Conservation (phyloP, 1,140 invertebrate species). For the Hetaerina americana region DNA sequence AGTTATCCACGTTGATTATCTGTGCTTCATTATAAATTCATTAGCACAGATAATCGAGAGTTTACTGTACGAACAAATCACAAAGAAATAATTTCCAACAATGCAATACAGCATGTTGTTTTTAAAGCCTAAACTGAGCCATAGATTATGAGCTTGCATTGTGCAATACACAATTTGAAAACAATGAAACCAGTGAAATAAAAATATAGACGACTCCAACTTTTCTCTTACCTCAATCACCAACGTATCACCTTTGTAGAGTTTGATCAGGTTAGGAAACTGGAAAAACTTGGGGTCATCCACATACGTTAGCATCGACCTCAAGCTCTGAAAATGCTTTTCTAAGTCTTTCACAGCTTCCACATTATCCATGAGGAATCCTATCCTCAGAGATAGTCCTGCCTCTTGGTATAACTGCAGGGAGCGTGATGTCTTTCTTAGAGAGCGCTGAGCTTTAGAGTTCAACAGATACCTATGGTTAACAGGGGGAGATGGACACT, state of each 20-base stretch:
- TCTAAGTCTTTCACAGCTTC: constrained; percentile 74
- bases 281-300: constrained; percentile 84
- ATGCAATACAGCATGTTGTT: too few relatives aligned
- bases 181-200: too few relatives aligned
- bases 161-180: too few relatives aligned
- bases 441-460: constrained; percentile 21
- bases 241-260: constrained; percentile 86
- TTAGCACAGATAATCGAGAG: too few relatives aligned
- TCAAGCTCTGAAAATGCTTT: constrained; percentile 66
- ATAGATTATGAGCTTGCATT: too few relatives aligned
- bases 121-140: too few relatives aligned
- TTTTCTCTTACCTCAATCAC: constrained; percentile 82
- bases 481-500: constrained; percentile 83
- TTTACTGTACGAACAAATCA: too few relatives aligned
- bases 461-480: constrained; percentile 34
- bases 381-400: constrained; percentile 42
- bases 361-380: constrained; percentile 94
- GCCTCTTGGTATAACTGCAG: constrained; percentile 16
- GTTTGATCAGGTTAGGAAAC: constrained; percentile 73
- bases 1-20: too few relatives aligned
- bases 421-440: constrained; percentile 16
- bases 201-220: too few relatives aligned
- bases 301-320: constrained; percentile 71
- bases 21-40: too few relatives aligned
- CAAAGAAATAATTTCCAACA: too few relatives aligned